Base-by-base conservation (phyloP, 2,113 vertebrate species). In the Tenrec ecaudatus region DNA sequence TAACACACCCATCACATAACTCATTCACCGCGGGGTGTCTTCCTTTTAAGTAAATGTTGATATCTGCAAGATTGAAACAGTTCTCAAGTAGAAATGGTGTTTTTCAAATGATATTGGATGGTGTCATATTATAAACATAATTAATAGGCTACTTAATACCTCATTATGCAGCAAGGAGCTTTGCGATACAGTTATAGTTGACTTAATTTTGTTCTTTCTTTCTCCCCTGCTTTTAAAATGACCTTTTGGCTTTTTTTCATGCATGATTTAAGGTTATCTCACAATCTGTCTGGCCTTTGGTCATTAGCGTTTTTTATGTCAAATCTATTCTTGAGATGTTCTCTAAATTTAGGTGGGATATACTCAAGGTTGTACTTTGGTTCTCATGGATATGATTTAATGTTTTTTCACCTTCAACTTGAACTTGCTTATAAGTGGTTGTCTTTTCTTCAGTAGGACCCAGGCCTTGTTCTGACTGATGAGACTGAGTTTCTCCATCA, bases 1-100 rank as follows among this genome's bases (percentile, higher is more conserved):
- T 29, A 64, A 25, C 84, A 84, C 23, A 0, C 33, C 93, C 27
- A 43, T 40, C 78, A 64, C 1, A 36, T 86, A 76, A 95, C 38
- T 73, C 40, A 82, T 64, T 64, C 60, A 71, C 38, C 25, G 19
- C 19, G 33, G 43, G 47, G 47, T 38, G 6, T 22, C 17, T 66
- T 22, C 68, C 29, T 90, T 1, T 53, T 66, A 78, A 88, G 47
- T 53, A 53, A 95, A 77, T 27, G n/a, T 78, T 53, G 17, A 1
- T 43, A 17, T n/a, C 47, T 89, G 5, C 15, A 79, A 91, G 62
- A 9, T 58, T 76, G 75, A 95, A 80, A 93, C 31, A 87, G 9
- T 27, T 53, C 81, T 43, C n/a, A 43, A n/a, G 9, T 90, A 12
- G 0, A n/a, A 40, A 19, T 3, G 47, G 6, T 25, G 4, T 82